These are phyloP conservation scores for Centrocercus urophasianus DNA, from an alignment of 2,113 vertebrate genomes.

Conservation along the genomic window DNA sequence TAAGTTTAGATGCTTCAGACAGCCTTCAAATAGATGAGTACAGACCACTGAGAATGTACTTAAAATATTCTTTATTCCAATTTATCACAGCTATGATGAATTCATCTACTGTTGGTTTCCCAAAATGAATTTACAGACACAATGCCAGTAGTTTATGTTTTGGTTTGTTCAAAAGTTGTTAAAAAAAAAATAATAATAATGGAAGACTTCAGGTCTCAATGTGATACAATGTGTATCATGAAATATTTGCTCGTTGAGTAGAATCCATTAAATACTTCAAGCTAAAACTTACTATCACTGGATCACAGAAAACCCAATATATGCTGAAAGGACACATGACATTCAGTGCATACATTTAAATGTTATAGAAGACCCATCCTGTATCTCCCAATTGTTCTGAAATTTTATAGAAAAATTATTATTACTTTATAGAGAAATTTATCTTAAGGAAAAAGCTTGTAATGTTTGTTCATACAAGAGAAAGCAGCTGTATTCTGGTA, in stretches of 20 bases:
- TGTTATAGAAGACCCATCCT: background rate
- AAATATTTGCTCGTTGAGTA: background rate
- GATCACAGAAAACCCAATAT: background rate
- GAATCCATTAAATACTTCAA: background rate
- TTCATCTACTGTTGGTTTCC: background rate
- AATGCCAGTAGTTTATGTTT: background rate
- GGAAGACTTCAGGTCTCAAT: background rate
- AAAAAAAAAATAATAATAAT: background rate
- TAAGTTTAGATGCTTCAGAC: background rate
- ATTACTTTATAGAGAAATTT: background rate
- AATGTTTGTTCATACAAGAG: background rate
- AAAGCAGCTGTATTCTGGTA: background rate
- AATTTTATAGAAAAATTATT: background rate
- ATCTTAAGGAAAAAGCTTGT: background rate
- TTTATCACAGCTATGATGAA: background rate
- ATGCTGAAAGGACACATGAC: accelerated
- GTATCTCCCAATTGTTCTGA: background rate
- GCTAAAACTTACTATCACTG: background rate
- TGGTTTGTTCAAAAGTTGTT: background rate
- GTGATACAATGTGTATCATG: background rate
- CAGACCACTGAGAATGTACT: background rate
- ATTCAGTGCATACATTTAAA: background rate
- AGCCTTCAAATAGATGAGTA: background rate
- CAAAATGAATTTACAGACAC: background rate
- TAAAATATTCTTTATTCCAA: background rate